Percentiles rank a stretch among this genome's conserved stretches.
Conservation (phyloP, 1,140 invertebrate species). For the Telenomus remus region DNA sequence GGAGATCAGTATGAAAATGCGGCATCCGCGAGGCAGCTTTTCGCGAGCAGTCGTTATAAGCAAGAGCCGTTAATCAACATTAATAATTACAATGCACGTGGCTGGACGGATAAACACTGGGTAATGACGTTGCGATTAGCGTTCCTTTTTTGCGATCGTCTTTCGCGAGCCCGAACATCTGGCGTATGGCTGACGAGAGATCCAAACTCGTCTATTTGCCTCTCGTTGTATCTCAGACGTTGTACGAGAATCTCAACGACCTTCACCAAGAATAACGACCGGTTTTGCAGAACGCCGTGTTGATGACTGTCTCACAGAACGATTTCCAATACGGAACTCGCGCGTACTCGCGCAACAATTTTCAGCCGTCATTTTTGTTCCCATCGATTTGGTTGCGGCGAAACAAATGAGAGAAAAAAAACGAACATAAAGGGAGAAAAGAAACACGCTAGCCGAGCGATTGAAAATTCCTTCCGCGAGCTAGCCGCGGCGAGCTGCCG, state of each 20-base stretch:
- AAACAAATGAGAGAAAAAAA: no score
- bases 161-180: slow-evolving; percentile 58
- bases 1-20: slow-evolving; percentile 40
- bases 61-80: slow-evolving; percentile 61
- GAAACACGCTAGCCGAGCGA: no score
- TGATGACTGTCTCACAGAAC: slow-evolving; percentile 26
- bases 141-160: slow-evolving; percentile 49
- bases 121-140: slow-evolving; percentile 58
- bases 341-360: no score
- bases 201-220: slow-evolving; percentile 34
- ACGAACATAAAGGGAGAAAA: no score
- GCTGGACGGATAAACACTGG: slow-evolving; percentile 44
- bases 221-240: slow-evolving; percentile 28
- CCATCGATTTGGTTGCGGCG: no score
- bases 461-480: no score
- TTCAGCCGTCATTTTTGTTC: no score
- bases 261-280: slow-evolving; percentile 50
- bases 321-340: slow-evolving; percentile 20
- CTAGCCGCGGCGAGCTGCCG: no score
- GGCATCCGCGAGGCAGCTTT: slow-evolving; percentile 22
- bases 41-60: slow-evolving; percentile 45
- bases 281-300: slow-evolving; percentile 41
- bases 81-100: slow-evolving; percentile 59
- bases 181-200: slow-evolving; percentile 38
- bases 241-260: slow-evolving; percentile 49